phyloP scores from a whole-genome alignment of 2,888 invertebrate species.

The Melieria picta region DNA sequence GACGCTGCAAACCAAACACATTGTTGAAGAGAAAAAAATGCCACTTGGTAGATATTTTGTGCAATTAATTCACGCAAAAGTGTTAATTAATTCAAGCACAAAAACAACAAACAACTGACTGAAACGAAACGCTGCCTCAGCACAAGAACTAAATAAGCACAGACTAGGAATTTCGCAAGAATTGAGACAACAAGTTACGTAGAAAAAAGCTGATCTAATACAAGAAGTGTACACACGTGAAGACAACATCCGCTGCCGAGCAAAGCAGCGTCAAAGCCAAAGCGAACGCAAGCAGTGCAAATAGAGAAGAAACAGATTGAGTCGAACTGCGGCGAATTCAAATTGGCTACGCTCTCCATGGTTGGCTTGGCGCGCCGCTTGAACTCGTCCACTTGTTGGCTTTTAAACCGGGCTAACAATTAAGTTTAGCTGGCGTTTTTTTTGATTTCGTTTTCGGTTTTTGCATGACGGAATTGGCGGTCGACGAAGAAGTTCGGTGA shows the following conservation, averaged over 20 bases:
- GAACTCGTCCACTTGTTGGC: not conserved
- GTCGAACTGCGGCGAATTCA: not conserved
- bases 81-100: constrained; percentile 32
- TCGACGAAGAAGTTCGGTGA: too few relatives aligned
- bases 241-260: constrained; percentile 16
- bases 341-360: constrained; percentile 15
- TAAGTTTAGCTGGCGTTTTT: constrained; percentile 12
- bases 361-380: too few relatives aligned
- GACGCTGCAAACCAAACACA: too few relatives aligned
- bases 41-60: constrained; percentile 1
- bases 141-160: constrained; percentile 6
- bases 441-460: not conserved
- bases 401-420: not conserved
- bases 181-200: not conserved
- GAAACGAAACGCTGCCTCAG: constrained; percentile 4
- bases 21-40: not conserved
- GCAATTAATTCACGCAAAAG: constrained; percentile 28
- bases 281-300: not conserved
- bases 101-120: not conserved
- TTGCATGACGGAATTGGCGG: too few relatives aligned
- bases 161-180: constrained; percentile 28
- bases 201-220: not conserved
- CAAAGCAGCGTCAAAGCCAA: not conserved
- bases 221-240: not conserved
- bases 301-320: not conserved